Percentiles rank a stretch among this genome's conserved stretches.
Evolutionary conservation across 1,140 invertebrate genomes (phyloP).

Genomic region (Papilio glaucus): DNA sequence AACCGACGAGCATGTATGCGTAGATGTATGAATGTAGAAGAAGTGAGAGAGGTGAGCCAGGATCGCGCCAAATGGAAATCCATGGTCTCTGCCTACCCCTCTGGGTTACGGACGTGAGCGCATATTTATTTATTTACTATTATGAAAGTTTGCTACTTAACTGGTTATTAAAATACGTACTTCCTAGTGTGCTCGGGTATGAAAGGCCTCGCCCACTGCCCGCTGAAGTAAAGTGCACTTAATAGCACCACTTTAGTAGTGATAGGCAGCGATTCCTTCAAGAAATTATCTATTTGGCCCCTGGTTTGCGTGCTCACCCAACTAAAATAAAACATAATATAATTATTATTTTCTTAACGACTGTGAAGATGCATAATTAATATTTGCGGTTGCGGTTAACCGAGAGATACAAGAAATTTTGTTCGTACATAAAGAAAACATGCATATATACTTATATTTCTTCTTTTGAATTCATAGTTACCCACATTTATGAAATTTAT

Average conservation of each 20-base stretch:
- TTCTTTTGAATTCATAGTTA: too few relatives aligned
- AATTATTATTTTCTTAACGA: slow-evolving; percentile 12
- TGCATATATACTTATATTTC: too few relatives aligned
- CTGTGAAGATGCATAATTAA: neutral
- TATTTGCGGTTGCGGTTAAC: slow-evolving; percentile 6
- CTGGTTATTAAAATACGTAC: slow-evolving; percentile 68
- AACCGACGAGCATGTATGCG: too few relatives aligned
- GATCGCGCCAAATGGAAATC: too few relatives aligned
- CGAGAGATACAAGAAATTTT: neutral
- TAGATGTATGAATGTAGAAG: too few relatives aligned
- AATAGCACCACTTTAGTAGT: slow-evolving; percentile 86
- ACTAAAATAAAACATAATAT: slow-evolving; percentile 52
- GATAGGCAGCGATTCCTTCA: slow-evolving; percentile 80
- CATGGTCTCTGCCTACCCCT: too few relatives aligned
- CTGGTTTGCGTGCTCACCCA: slow-evolving; percentile 88
- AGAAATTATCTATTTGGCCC: slow-evolving; percentile 86
- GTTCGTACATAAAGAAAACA: neutral
- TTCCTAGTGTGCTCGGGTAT: slow-evolving; percentile 83
- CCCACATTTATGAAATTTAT: neutral
- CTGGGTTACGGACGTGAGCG: too few relatives aligned
- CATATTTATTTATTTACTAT: too few relatives aligned
- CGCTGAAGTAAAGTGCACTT: slow-evolving; percentile 92
- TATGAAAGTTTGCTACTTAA: neutral
- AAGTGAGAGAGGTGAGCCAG: too few relatives aligned
- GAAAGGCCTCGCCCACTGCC: slow-evolving; percentile 90